Evolutionary conservation across 2,113 vertebrate species (phyloP).

Genomic region (Nannospalax galili): DNA sequence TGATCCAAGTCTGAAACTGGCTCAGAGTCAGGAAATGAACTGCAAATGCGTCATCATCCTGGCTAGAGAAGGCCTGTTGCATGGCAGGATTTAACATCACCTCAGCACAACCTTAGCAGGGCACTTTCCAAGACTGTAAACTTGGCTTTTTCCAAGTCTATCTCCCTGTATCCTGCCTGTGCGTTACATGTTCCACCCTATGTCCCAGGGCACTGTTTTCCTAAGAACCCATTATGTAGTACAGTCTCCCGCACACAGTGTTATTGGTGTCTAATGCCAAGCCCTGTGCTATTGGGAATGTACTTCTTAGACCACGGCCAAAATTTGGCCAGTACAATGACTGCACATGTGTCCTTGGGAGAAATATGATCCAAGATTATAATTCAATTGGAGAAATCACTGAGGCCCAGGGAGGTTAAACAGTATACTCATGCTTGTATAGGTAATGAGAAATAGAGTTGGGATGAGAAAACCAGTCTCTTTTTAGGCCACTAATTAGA

Average conservation of each 20-base stretch:
- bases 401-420: constrained; percentile 20
- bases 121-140: constrained; percentile 62
- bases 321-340: constrained; percentile 47
- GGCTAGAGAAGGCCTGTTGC: constrained; percentile 33
- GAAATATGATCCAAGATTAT: constrained; percentile 47
- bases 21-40: constrained; percentile 69
- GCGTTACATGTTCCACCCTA: not conserved
- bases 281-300: not conserved
- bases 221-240: not conserved
- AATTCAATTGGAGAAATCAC: constrained; percentile 43
- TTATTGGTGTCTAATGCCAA: constrained; percentile 54
- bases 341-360: constrained; percentile 33
- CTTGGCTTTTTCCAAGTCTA: constrained; percentile 56
- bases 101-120: constrained; percentile 32
- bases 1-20: constrained; percentile 69
- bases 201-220: not conserved
- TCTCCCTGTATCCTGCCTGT: constrained; percentile 15
- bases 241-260: not conserved
- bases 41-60: constrained; percentile 60
- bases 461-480: constrained; percentile 6
- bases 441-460: constrained; percentile 20
- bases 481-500: not conserved
- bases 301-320: constrained; percentile 38
- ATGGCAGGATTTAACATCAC: constrained; percentile 35
- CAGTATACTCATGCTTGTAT: not conserved